Conservation (phyloP, 2,797 vertebrate genomes). For the Peromyscus aztecus region DNA sequence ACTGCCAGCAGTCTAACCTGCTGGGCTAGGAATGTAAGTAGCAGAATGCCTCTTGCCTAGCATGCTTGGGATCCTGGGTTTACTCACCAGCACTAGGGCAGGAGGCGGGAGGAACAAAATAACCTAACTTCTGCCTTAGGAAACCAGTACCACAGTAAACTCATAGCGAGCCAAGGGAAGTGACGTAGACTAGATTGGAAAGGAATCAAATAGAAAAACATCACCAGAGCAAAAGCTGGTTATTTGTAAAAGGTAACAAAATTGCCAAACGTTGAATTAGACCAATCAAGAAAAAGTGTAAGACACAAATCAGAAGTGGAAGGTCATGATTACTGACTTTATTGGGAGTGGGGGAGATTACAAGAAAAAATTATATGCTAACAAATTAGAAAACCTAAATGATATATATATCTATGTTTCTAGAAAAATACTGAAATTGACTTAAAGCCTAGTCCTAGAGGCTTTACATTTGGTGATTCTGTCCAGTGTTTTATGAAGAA, state of each 20-base stretch:
- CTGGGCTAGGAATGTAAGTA: background rate
- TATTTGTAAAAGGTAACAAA: background rate
- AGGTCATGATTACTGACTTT: background rate
- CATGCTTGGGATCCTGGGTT: background rate
- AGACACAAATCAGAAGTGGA: background rate
- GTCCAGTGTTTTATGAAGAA: conserved; percentile 17
- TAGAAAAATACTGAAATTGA: conserved; percentile 1
- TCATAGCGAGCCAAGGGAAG: background rate
- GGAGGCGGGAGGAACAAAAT: background rate
- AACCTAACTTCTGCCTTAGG: background rate
- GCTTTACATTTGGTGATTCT: background rate
- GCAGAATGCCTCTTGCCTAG: background rate
- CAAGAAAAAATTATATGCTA: background rate
- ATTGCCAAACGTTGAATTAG: background rate
- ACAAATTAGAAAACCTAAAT: background rate
- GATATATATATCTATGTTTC: background rate
- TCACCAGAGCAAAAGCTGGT: background rate
- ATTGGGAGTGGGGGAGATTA: background rate
- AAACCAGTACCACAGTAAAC: background rate
- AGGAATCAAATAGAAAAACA: background rate
- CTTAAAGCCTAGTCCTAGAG: background rate
- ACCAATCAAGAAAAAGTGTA: background rate
- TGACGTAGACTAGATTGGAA: background rate
- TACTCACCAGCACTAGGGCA: background rate
- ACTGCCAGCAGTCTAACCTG: background rate